These are phyloP conservation scores for Collichthys lucidus DNA, from an alignment of 2,113 vertebrate species.

Conservation along the genomic window DNA sequence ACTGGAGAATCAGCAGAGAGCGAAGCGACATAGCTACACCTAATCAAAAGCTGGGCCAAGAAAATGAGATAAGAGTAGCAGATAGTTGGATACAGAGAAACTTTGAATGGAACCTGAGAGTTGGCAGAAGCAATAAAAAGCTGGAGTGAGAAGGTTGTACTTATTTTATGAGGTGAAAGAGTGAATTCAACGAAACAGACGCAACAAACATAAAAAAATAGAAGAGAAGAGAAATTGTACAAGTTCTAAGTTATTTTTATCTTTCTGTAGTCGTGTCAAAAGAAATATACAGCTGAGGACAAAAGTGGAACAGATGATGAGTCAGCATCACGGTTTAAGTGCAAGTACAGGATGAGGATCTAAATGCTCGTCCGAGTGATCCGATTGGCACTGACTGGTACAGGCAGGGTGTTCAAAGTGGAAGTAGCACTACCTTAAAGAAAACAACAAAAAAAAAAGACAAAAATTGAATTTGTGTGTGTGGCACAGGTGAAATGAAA, in stretches of 20 bases:
- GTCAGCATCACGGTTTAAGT: too few relatives aligned
- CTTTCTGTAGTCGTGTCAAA: background rate
- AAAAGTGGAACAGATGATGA: background rate
- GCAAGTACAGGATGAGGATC: background rate
- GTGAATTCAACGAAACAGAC: background rate
- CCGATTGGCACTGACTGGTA: background rate
- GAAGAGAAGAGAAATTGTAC: background rate
- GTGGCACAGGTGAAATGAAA: background rate
- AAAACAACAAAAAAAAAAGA: background rate
- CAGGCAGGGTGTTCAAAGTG: background rate
- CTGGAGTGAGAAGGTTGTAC: background rate
- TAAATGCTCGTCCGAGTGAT: background rate
- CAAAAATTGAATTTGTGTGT: background rate
- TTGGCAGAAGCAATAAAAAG: conserved; percentile 8
- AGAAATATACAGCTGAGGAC: background rate
- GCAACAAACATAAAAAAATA: background rate
- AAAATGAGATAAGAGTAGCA: conserved; percentile 10
- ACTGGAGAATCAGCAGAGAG: background rate
- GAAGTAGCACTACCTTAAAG: background rate
- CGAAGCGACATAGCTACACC: background rate
- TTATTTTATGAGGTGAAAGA: conserved; percentile 23
- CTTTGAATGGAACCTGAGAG: conserved; percentile 6
- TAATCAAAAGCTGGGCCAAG: conserved; percentile 7
- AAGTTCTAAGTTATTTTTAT: too few relatives aligned
- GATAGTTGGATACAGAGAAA: background rate